Percentiles rank a stretch among this genome's conserved stretches.
Conservation (phyloP, 2,888 invertebrate species). For the Leucania comma region DNA sequence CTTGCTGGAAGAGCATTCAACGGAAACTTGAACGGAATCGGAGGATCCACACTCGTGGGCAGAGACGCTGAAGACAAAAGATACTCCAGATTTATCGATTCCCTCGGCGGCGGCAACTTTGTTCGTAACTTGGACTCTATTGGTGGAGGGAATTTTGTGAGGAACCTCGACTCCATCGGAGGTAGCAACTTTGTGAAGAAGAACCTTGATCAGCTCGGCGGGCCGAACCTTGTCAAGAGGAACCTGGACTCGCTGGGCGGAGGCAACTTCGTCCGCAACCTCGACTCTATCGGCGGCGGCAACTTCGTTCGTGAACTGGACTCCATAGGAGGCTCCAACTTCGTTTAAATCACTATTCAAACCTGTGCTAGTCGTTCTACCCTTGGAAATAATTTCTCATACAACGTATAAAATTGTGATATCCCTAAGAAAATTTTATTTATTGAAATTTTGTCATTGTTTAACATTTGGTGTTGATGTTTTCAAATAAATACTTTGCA, state of each 20-base stretch:
- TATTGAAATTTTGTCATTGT: slow-evolving; percentile 66
- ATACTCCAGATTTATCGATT: slow-evolving; percentile 74
- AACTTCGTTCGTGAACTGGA: slow-evolving; percentile 86
- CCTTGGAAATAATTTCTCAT: slow-evolving; percentile 59
- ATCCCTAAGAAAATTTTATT: slow-evolving; percentile 70
- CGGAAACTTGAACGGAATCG: slow-evolving; percentile 70
- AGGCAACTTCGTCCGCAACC: slow-evolving; percentile 83
- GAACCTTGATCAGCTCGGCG: slow-evolving; percentile 84
- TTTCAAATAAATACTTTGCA: slow-evolving; percentile 76
- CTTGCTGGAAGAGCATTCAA: slow-evolving; percentile 62
- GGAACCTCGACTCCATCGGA: slow-evolving; percentile 82
- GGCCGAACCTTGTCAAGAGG: slow-evolving; percentile 84
- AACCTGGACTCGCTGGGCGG: slow-evolving; percentile 85
- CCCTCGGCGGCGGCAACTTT: slow-evolving; percentile 83
- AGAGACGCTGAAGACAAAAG: slow-evolving; percentile 72
- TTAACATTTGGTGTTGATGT: slow-evolving; percentile 68
- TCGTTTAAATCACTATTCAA: slow-evolving; percentile 72
- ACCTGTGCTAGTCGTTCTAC: slow-evolving; percentile 53
- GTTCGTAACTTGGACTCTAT: slow-evolving; percentile 83
- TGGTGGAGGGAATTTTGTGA: slow-evolving; percentile 85
- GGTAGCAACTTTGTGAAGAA: slow-evolving; percentile 85
- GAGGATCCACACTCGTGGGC: slow-evolving; percentile 70
- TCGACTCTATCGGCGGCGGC: slow-evolving; percentile 89
- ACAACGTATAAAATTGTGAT: slow-evolving; percentile 77
- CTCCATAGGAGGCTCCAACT: slow-evolving; percentile 83